Conservation (phyloP, 2,888 invertebrate species). For the Choristoneura rosaceana region DNA sequence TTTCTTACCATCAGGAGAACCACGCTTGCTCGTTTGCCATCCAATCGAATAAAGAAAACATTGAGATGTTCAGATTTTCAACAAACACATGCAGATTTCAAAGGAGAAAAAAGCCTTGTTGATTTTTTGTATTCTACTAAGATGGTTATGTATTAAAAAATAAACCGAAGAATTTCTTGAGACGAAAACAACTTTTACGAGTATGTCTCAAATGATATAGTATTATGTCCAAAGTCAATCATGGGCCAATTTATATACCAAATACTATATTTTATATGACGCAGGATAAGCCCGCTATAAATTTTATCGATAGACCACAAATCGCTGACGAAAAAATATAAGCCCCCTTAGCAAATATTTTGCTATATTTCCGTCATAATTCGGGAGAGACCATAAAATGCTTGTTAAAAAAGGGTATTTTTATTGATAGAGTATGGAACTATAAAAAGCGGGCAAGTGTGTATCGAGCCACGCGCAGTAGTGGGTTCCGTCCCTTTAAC, state of each 20-base stretch:
- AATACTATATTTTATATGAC: constrained; percentile 19
- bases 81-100: too few species aligned
- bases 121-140: not conserved
- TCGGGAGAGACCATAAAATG: constrained; percentile 23
- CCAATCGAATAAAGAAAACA: too few species aligned
- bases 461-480: too few species aligned
- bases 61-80: too few species aligned
- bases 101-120: too few species aligned
- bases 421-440: constrained; percentile 25
- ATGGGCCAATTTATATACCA: constrained; percentile 26
- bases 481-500: too few species aligned
- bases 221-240: constrained; percentile 20
- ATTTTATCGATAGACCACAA: constrained; percentile 30
- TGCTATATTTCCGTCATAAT: constrained; percentile 29
- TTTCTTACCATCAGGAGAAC: too few species aligned
- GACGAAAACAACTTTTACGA: not conserved
- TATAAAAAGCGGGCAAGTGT: not conserved
- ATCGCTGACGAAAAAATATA: constrained; percentile 27
- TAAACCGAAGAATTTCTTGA: not conserved
- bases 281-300: constrained; percentile 23
- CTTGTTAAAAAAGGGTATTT: constrained; percentile 36
- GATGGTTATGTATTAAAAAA: not conserved
- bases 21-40: too few species aligned
- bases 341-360: constrained; percentile 27
- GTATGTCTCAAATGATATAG: not conserved